phyloP scores from a whole-genome alignment of 2,797 vertebrate genomes.

The Centroberyx gerrardi region DNA sequence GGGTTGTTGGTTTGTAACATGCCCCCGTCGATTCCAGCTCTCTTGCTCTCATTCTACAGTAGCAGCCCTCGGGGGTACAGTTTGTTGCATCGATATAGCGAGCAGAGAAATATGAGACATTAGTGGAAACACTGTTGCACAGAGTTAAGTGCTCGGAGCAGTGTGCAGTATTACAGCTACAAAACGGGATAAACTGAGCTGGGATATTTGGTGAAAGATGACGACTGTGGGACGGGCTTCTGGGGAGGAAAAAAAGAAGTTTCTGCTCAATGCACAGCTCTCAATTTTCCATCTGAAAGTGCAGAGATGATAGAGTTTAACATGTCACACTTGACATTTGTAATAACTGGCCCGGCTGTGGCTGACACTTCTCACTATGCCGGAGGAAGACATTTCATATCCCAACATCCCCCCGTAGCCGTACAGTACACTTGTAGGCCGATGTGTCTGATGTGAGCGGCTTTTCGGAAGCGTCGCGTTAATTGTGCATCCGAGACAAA shows the following conservation, averaged over 20 bases:
- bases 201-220: constrained; percentile 72
- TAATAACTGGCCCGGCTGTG: constrained; percentile 13
- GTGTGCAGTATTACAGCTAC: constrained; percentile 25
- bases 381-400: constrained; percentile 25
- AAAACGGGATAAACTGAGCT: constrained; percentile 32
- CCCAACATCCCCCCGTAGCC: neutral
- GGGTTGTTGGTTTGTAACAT: constrained; percentile 48
- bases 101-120: constrained; percentile 75
- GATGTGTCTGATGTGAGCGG: constrained; percentile 6
- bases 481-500: constrained; percentile 40
- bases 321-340: constrained; percentile 44
- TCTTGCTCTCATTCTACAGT: constrained; percentile 59
- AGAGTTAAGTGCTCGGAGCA: constrained; percentile 71
- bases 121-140: constrained; percentile 71
- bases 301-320: constrained; percentile 52
- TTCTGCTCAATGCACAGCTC: constrained; percentile 35
- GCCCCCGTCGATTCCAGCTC: constrained; percentile 56
- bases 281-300: constrained; percentile 44
- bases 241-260: neutral
- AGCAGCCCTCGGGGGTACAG: constrained; percentile 68
- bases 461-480: constrained; percentile 1
- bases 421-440: neutral
- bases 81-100: constrained; percentile 76
- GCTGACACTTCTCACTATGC: neutral
- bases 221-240: constrained; percentile 43